Percentiles rank a stretch among this genome's conserved stretches.
Conservation (phyloP, 2,888 invertebrate genomes). For the Mayetiola destructor region DNA sequence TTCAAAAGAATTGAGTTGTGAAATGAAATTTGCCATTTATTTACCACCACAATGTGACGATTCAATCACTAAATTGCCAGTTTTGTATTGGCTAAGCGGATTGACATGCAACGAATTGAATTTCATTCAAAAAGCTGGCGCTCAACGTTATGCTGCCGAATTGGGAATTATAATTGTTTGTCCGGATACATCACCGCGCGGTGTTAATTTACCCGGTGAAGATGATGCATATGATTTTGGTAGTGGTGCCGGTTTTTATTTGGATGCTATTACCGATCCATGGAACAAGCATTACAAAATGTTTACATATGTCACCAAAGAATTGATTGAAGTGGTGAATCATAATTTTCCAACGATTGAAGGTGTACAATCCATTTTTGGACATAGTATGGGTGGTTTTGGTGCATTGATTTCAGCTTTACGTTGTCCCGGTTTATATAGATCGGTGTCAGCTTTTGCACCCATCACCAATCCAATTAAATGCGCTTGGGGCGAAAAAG, state of each 20-base stretch:
- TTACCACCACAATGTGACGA: conserved; percentile 54
- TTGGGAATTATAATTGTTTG: conserved; percentile 76
- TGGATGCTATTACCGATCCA: conserved; percentile 80
- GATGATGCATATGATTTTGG: conserved; percentile 91
- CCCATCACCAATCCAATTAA: conserved; percentile 81
- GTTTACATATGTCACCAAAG: conserved; percentile 86
- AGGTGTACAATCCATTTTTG: conserved; percentile 59
- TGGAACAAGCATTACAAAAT: conserved; percentile 90
- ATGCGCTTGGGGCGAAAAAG: conserved; percentile 79
- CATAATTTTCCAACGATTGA: conserved; percentile 52
- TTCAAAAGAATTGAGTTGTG: conserved; percentile 64
- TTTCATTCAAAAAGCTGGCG: conserved; percentile 90
- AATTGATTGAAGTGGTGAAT: conserved; percentile 61
- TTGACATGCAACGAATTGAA: conserved; percentile 90
- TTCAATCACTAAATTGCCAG: conserved; percentile 46
- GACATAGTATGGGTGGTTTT: conserved; percentile 71
- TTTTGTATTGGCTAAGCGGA: conserved; percentile 84
- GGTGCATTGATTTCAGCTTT: conserved; percentile 83
- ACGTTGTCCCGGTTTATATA: conserved; percentile 78
- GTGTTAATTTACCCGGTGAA: conserved; percentile 77
- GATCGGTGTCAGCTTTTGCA: conserved; percentile 84
- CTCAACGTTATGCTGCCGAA: conserved; percentile 78
- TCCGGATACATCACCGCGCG: conserved; percentile 93
- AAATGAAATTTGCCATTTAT: conserved; percentile 87
- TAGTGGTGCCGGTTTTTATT: conserved; percentile 86